These are phyloP conservation scores for Agrotis puta DNA, from an alignment of 2,888 invertebrate genomes.

Conservation along the genomic window DNA sequence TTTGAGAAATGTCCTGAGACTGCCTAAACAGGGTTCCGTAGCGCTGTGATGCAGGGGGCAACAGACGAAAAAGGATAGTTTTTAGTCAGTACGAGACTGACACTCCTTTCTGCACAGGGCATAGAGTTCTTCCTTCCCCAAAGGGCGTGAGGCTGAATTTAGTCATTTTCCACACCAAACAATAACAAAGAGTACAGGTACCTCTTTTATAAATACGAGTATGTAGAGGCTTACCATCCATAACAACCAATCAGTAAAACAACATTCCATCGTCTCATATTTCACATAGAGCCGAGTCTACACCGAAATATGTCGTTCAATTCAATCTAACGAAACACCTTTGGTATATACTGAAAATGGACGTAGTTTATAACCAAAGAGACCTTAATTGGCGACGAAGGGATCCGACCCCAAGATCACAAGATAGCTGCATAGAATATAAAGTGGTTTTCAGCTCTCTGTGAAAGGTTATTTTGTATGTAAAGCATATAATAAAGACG, in stretches of 20 bases:
- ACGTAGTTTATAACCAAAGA: slow-evolving; percentile 51
- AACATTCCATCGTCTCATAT: slow-evolving; percentile 6
- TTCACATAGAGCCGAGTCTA: slow-evolving; percentile 26
- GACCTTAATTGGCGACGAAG: slow-evolving; percentile 60
- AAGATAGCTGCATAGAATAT: slow-evolving; percentile 56
- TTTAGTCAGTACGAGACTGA: too few species aligned
- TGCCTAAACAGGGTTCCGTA: too few species aligned
- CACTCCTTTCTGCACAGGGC: too few species aligned
- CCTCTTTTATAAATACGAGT: too few species aligned
- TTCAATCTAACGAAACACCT: slow-evolving; percentile 38
- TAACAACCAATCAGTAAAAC: slow-evolving; percentile 18
- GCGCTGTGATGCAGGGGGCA: too few species aligned
- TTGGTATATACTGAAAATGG: slow-evolving; percentile 54
- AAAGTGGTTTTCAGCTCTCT: slow-evolving; percentile 53
- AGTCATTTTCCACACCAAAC: too few species aligned
- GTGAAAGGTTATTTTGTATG: slow-evolving; percentile 30
- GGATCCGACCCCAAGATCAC: slow-evolving; percentile 52
- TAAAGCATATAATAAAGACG: slow-evolving; percentile 9
- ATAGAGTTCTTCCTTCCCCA: too few species aligned
- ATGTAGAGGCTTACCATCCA: not conserved
- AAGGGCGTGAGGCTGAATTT: too few species aligned
- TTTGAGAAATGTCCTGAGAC: too few species aligned
- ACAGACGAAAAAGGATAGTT: too few species aligned
- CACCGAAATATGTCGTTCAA: slow-evolving; percentile 19
- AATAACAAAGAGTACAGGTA: too few species aligned